Conservation (phyloP, 2,113 vertebrate genomes). For the Ammodramus savannarum region DNA sequence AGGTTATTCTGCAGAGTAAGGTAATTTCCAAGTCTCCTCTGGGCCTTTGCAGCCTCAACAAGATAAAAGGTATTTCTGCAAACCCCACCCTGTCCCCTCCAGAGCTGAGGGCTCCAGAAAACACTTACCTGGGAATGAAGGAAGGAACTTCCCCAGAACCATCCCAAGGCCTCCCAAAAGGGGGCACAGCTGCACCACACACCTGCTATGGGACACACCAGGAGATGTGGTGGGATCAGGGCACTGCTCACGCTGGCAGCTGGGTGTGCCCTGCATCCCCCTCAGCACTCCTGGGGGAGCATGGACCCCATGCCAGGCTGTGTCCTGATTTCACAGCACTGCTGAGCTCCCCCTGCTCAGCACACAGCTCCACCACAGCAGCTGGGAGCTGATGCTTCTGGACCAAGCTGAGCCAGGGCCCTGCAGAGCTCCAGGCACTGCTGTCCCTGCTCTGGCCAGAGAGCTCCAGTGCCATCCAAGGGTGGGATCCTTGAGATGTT, state of each 20-base stretch:
- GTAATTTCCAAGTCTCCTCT: neutral
- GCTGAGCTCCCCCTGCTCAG: neutral
- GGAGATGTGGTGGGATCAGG: neutral
- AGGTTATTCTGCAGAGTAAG: neutral
- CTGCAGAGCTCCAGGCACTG: neutral
- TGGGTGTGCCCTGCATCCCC: neutral
- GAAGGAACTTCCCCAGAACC: neutral
- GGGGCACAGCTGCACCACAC: neutral
- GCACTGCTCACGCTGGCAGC: neutral
- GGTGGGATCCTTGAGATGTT: rapidly evolving
- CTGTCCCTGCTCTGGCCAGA: neutral
- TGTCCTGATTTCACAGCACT: rapidly evolving
- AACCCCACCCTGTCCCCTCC: neutral
- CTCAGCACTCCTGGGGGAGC: neutral
- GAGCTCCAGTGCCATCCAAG: neutral
- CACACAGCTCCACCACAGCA: neutral
- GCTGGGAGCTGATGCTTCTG: neutral
- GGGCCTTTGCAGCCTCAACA: neutral
- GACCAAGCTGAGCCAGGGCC: neutral
- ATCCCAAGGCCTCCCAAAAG: neutral
- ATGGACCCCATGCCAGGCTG: rapidly evolving
- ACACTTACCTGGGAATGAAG: neutral
- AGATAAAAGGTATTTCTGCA: neutral
- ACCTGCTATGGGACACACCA: neutral
- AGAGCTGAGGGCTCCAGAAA: rapidly evolving